Percentiles rank a stretch among this genome's conserved stretches.
phyloP scores from a whole-genome alignment of 2,888 invertebrate genomes.

The Laothoe populi region DNA sequence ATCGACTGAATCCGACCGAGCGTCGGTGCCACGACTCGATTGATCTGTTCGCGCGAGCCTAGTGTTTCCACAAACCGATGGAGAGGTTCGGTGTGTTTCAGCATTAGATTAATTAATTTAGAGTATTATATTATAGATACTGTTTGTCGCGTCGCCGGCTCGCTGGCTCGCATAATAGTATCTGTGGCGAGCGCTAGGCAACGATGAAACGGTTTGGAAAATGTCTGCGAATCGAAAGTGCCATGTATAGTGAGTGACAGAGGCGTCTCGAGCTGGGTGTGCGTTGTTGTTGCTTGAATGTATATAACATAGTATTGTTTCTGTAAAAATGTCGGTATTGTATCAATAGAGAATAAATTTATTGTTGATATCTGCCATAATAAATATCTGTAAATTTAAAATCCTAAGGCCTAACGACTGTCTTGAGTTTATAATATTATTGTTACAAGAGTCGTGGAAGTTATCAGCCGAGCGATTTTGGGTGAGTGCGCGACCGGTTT shows the following conservation, averaged over 20 bases:
- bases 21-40: constrained; percentile 47
- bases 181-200: constrained; percentile 42
- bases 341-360: constrained; percentile 73
- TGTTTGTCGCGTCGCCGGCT: constrained; percentile 39
- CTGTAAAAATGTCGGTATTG: constrained; percentile 75
- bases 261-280: constrained; percentile 50
- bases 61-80: constrained; percentile 46
- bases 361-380: constrained; percentile 84
- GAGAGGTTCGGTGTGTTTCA: constrained; percentile 55
- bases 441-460: constrained; percentile 66
- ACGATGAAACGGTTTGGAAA: constrained; percentile 38
- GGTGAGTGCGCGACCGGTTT: constrained; percentile 50
- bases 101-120: constrained; percentile 62
- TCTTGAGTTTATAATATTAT: constrained; percentile 75
- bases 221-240: constrained; percentile 55
- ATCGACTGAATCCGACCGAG: constrained; percentile 39
- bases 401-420: constrained; percentile 83
- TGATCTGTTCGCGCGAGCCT: constrained; percentile 49
- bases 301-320: constrained; percentile 67
- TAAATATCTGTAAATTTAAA: constrained; percentile 80
- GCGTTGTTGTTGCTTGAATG: constrained; percentile 64
- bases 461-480: constrained; percentile 54
- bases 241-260: constrained; percentile 57
- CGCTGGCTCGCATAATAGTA: constrained; percentile 26
- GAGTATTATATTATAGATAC: constrained; percentile 50